Evolutionary conservation across 1,140 invertebrate species (phyloP), one percentile per base, ranked within the genome.

Genomic region (Drosophila tani): DNA sequence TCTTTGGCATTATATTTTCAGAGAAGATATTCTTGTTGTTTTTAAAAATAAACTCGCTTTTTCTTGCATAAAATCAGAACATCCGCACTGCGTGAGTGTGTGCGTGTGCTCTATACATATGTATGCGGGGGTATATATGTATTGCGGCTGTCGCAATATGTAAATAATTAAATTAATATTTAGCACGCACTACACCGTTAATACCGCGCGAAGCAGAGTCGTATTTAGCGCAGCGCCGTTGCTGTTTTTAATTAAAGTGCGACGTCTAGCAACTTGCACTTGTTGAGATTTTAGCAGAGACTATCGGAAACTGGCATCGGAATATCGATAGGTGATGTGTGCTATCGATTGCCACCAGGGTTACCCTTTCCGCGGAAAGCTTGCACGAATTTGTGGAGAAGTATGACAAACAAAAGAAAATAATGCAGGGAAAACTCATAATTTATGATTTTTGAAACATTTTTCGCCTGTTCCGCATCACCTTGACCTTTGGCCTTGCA

Each of bases 51-150:
- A 65, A 65, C 58, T 51, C 66, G 29, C 29, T 73, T 64, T 79
- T 70, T 79, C 66, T 78, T 79, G 76, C 76, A 79, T 68, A 65
- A 77, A 76, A 75, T 75, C 75, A 70, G 74, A 69, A 78, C 74
- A 69, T 60, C 73, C 38, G 46, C 47, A 53, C 63, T 55, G 56
- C 24, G 75, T 77, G 19, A 27, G 15, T 63, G 51, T 70, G 65
- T 69, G 65, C 41, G 43, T 63, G 50, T 68, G 40, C 17, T 38
- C 43, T 55, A 17, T 62, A 24, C 21, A 24, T 24, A 45, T 29
- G 38, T 62, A 27, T 66, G 40, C 55, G 38, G 40, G 32, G 5
- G 5, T 55, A 38, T 40, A 9, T 38, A 56, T 17, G 19, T 15
- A 56, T 19, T 55, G 58, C 35, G 11, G 50, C 35, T 77, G 75